A percentile compares a stretch with the other conserved stretches of the same genome.
Evolutionary conservation across 2,113 vertebrate genomes (phyloP).

Genomic region (Ameiurus melas): DNA sequence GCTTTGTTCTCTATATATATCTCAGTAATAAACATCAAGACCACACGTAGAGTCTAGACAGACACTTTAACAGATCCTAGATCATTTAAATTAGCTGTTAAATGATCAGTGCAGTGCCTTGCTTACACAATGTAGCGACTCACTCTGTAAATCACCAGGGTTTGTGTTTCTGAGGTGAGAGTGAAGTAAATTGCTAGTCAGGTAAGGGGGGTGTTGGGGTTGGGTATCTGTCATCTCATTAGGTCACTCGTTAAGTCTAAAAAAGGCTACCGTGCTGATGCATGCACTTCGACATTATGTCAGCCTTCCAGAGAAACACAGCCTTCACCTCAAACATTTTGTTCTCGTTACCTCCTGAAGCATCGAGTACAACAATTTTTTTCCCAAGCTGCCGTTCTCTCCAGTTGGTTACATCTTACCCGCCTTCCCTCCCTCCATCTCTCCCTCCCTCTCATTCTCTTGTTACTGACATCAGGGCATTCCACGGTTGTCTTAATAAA

Average conservation of each 20-base stretch:
- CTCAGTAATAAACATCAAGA: not conserved
- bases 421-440: slow-evolving; percentile 15
- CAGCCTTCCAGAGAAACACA: not conserved
- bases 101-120: not conserved
- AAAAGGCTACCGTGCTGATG: slow-evolving; percentile 20
- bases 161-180: slow-evolving; percentile 49
- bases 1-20: not conserved
- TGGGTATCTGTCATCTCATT: slow-evolving; percentile 46
- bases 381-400: not conserved
- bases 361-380: slow-evolving; percentile 18
- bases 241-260: slow-evolving; percentile 33
- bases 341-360: slow-evolving; percentile 26
- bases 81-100: slow-evolving; percentile 36
- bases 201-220: not conserved
- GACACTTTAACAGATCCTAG: slow-evolving; percentile 47
- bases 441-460: slow-evolving; percentile 43
- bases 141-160: slow-evolving; percentile 34
- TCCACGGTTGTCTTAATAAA: slow-evolving; percentile 56
- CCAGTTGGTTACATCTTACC: not conserved
- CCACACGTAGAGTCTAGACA: slow-evolving; percentile 22
- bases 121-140: slow-evolving; percentile 37
- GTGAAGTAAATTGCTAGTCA: slow-evolving; percentile 33
- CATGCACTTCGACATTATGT: not conserved
- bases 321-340: not conserved
- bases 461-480: slow-evolving; percentile 55